Conservation (phyloP, 2,797 vertebrate species). For the Sylvia borin region DNA sequence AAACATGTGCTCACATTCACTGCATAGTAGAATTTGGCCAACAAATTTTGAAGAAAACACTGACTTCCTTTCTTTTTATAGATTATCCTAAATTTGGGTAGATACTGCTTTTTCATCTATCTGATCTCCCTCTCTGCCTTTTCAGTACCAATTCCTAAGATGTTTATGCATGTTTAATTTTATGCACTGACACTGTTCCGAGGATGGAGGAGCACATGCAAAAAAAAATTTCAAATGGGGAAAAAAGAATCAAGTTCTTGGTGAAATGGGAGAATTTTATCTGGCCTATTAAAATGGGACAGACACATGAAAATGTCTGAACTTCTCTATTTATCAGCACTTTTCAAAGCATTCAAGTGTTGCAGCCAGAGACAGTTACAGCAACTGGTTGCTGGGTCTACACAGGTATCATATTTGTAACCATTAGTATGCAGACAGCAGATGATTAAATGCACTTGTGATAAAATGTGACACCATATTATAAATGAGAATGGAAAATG, state of each 20-base stretch:
- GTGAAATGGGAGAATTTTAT: not conserved
- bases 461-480: constrained; percentile 88
- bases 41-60: not conserved
- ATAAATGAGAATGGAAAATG: constrained; percentile 86
- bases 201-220: not conserved
- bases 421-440: constrained; percentile 90
- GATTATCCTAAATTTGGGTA: not conserved
- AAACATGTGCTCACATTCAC: not conserved
- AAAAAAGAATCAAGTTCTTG: not conserved
- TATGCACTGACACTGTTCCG: not conserved
- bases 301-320: constrained; percentile 42
- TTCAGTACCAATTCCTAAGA: not conserved
- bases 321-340: constrained; percentile 45
- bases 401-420: constrained; percentile 86
- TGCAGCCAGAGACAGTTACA: constrained; percentile 79
- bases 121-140: not conserved
- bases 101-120: not conserved
- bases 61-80: fast-evolving
- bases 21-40: not conserved
- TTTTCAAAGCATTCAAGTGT: constrained; percentile 72
- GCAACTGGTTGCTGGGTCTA: constrained; percentile 77
- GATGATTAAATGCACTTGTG: constrained; percentile 88
- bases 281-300: constrained; percentile 38
- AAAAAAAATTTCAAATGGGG: not conserved
- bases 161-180: not conserved